phyloP scores from a whole-genome alignment of 2,797 vertebrate species.

The Perodicticus potto region DNA sequence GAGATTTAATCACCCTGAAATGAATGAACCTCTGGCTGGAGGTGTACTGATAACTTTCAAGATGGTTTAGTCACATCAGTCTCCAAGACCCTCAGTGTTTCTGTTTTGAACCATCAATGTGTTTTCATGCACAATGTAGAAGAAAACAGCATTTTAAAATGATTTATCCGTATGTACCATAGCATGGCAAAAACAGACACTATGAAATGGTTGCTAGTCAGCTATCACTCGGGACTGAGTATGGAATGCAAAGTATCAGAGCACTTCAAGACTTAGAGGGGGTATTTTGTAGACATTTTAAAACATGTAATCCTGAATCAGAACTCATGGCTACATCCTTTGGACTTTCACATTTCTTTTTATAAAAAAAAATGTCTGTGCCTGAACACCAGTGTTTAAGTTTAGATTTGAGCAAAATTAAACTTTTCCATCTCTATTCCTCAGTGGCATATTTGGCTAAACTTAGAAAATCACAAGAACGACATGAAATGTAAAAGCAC shows the following conservation, averaged over 20 bases:
- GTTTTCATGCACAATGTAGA: constrained; percentile 6
- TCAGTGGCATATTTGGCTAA: not conserved
- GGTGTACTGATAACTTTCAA: constrained; percentile 34
- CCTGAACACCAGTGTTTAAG: not conserved
- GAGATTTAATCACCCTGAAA: constrained; percentile 74
- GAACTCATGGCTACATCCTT: not conserved
- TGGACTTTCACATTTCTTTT: not conserved
- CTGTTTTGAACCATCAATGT: constrained; percentile 38
- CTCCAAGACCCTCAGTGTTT: not conserved
- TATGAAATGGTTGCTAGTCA: not conserved
- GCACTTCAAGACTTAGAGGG: not conserved
- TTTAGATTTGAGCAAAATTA: constrained; percentile 58
- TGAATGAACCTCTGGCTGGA: not conserved
- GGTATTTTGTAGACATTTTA: not conserved
- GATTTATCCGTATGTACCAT: not conserved
- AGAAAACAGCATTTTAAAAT: constrained; percentile 9
- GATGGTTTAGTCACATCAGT: constrained; percentile 39
- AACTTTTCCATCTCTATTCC: not conserved
- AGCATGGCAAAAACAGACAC: not conserved
- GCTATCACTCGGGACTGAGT: not conserved
- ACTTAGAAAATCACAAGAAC: constrained; percentile 39
- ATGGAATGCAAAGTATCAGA: not conserved
- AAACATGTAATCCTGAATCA: constrained; percentile 1
- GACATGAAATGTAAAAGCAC: not conserved
- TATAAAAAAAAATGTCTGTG: not conserved